Evolutionary conservation across 2,113 vertebrate species (phyloP), one percentile per base, ranked within the genome.

Genomic region (Nycticorax nycticorax): DNA sequence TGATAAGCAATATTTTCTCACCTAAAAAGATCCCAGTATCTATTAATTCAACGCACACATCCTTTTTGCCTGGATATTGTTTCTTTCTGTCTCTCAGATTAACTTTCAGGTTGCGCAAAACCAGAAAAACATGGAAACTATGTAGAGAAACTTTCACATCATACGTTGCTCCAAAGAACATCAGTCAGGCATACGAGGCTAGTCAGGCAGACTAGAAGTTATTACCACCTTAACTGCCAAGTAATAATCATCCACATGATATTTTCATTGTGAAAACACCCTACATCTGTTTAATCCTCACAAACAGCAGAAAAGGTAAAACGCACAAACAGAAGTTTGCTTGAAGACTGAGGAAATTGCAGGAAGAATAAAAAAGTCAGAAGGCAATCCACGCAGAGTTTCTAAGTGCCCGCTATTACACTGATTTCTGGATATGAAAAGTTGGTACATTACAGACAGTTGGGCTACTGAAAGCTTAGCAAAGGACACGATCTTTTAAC

Each of bases 81-180:
- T 88, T 80, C 20, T 50, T 67, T 69, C 64, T 69, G 27, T 33
- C 43, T 92, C 33, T 66, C 71, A 48, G 18, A 18, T 48, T 48
- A 56, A 68, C 3, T 39, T 84, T 32, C 17, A 74, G 8, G 32
- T 37, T 71, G 67, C 15, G 20, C 41, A 79, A 83, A 81, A 79
- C 4, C 0, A 0, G 76, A 37, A 73, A 32, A 8, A 32, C 13
- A 17, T 10, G 23, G 24, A 68, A 94, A 71, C 4, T 28, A 11
- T 2, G 7, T 28, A 53, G 37, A 69, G 17, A 57, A 73, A 19
- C 17, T 26, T 67, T 48, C 39, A 17, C 32, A 22, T 35, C 32
- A 33, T 16, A 13, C 8, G 1, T 43, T 80, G 32, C 41, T 59
- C 43, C 26, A n/a, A 89, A 59, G 30, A 77, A 35, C 12, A 23